Evolutionary conservation across 2,888 invertebrate genomes (phyloP).

Genomic region (Cantharis rustica): DNA sequence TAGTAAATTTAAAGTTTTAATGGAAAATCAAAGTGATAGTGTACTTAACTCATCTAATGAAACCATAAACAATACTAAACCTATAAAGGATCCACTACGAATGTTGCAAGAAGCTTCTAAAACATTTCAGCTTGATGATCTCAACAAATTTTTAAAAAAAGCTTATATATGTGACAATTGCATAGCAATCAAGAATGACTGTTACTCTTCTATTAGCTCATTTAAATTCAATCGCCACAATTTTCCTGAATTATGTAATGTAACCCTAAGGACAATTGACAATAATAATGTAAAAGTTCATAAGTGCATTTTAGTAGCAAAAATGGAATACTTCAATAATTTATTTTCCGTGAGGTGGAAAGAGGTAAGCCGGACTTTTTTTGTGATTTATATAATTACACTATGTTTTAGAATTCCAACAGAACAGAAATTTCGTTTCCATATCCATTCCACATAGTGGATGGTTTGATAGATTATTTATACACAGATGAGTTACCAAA

Average conservation of each 20-base stretch:
- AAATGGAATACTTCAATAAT: conserved; percentile 84
- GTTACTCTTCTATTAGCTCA: too few relatives aligned
- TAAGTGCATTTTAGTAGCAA: conserved; percentile 78
- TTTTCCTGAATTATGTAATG: conserved; percentile 50
- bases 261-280: conserved; percentile 50
- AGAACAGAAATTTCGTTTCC: conserved; percentile 62
- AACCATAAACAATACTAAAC: conserved; percentile 15
- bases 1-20: conserved; percentile 36
- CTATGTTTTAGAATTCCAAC: conserved; percentile 7
- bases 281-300: conserved; percentile 66
- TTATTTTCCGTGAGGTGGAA: conserved; percentile 83
- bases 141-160: conserved; percentile 61
- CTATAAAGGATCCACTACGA: conserved; percentile 61
- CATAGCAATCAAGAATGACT: conserved; percentile 3
- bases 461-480: conserved; percentile 73
- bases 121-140: conserved; percentile 58
- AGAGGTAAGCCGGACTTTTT: conserved; percentile 60
- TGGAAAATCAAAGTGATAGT: conserved; percentile 30
- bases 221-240: conserved; percentile 4
- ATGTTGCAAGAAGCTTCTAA: conserved; percentile 64
- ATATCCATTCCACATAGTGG: conserved; percentile 64
- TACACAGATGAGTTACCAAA: conserved; percentile 72
- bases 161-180: conserved; percentile 37
- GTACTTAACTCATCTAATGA: conserved; percentile 15
- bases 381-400: neutral